These are phyloP conservation scores for Drosophila ogumai DNA, from an alignment of 1,140 invertebrate genomes.

Conservation along the genomic window DNA sequence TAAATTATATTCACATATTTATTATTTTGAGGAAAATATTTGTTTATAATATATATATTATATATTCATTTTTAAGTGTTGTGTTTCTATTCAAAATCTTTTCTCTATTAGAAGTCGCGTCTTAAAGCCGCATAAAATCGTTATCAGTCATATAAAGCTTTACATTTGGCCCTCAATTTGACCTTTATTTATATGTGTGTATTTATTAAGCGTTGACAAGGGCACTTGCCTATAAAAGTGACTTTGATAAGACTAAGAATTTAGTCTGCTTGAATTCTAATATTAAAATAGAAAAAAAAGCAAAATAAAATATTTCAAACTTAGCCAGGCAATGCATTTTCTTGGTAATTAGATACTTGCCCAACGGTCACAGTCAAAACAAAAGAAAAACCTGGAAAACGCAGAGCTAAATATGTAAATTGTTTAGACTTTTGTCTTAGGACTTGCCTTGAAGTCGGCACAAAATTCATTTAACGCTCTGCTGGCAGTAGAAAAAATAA, in stretches of 20 bases:
- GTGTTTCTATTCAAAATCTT: neutral
- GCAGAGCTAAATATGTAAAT: constrained; percentile 20
- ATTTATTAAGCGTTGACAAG: constrained; percentile 34
- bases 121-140: neutral
- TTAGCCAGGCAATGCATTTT: constrained; percentile 47
- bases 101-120: neutral
- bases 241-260: constrained; percentile 54
- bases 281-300: neutral
- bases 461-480: constrained; percentile 67
- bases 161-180: constrained; percentile 29
- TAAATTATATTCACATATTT: too few relatives aligned
- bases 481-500: constrained; percentile 25
- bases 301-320: constrained; percentile 5
- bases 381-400: constrained; percentile 23
- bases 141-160: constrained; percentile 51
- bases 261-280: neutral
- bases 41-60: too few relatives aligned
- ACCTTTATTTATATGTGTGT: constrained; percentile 34
- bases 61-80: neutral
- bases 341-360: constrained; percentile 71
- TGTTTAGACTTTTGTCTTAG: constrained; percentile 18
- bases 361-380: constrained; percentile 26
- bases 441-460: constrained; percentile 39
- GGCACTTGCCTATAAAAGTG: constrained; percentile 43
- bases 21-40: too few relatives aligned